A percentile compares a stretch with the other conserved stretches of the same genome.
Evolutionary conservation across 1,140 invertebrate genomes (phyloP).

Genomic region (Oppia nitens): DNA sequence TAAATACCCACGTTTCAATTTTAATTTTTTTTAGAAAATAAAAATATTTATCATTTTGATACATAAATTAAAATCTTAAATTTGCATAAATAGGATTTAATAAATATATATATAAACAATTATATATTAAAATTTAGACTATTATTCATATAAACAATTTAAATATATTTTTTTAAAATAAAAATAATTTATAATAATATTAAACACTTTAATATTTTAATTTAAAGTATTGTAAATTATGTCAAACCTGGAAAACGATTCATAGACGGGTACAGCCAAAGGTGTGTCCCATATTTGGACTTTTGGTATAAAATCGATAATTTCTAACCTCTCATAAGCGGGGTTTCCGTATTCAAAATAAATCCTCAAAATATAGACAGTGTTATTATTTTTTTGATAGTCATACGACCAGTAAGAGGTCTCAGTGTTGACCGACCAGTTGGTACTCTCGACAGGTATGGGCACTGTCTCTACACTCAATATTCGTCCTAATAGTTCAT

Average conservation of each 20-base stretch:
- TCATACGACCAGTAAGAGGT: neutral
- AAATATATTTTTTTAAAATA: no score
- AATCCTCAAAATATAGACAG: neutral
- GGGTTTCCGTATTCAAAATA: conserved; percentile 8
- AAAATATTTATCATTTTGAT: no score
- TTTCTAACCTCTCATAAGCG: neutral
- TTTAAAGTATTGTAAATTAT: no score
- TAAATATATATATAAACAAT: no score
- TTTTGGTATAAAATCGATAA: conserved; percentile 11
- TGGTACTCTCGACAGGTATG: neutral
- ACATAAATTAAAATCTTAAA: no score
- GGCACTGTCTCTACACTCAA: conserved; percentile 10
- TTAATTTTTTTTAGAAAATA: no score
- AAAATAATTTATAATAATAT: no score
- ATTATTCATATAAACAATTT: no score
- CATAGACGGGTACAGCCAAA: conserved; percentile 6
- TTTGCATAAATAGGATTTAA: no score
- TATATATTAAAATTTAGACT: no score
- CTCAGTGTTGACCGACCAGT: conserved; percentile 10
- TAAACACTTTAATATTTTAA: no score
- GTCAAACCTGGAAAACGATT: conserved; percentile 10
- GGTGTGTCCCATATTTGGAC: conserved; percentile 9
- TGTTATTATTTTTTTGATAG: neutral
- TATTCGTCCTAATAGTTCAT: conserved; percentile 9
- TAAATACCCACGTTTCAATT: no score